Evolutionary conservation across 2,888 invertebrate genomes (phyloP).

Genomic region (Perizoma flavofasciatum): DNA sequence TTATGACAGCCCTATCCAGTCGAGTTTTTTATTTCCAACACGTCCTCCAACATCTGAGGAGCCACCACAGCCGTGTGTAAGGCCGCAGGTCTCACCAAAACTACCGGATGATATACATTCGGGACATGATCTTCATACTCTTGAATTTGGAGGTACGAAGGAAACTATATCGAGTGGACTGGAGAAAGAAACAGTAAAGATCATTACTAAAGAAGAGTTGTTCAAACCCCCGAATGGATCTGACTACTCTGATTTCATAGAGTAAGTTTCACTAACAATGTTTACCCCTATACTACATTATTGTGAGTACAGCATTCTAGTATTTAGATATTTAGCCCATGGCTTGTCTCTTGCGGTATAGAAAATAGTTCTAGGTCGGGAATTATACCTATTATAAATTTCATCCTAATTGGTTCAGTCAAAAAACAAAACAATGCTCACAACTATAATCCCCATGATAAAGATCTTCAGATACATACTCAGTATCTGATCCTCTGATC

Average conservation of each 20-base stretch:
- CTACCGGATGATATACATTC: neutral
- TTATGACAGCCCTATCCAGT: constrained; percentile 12
- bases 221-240: constrained; percentile 6
- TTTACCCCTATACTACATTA: too few species aligned
- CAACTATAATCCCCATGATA: too few species aligned
- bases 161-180: neutral
- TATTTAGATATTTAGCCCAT: too few species aligned
- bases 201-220: constrained; percentile 7
- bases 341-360: too few species aligned
- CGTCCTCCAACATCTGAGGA: neutral
- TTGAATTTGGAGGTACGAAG: neutral
- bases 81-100: neutral
- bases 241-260: neutral
- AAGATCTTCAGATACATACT: too few species aligned
- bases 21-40: constrained; percentile 11
- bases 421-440: too few species aligned
- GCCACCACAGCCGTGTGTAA: neutral
- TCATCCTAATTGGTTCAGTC: too few species aligned
- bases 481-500: too few species aligned
- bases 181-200: constrained; percentile 5
- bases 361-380: too few species aligned
- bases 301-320: too few species aligned
- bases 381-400: too few species aligned
- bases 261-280: constrained; percentile 11
- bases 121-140: too few species aligned